Base-by-base conservation (phyloP, 2,888 invertebrate genomes). In the Epirrhoe tristata region DNA sequence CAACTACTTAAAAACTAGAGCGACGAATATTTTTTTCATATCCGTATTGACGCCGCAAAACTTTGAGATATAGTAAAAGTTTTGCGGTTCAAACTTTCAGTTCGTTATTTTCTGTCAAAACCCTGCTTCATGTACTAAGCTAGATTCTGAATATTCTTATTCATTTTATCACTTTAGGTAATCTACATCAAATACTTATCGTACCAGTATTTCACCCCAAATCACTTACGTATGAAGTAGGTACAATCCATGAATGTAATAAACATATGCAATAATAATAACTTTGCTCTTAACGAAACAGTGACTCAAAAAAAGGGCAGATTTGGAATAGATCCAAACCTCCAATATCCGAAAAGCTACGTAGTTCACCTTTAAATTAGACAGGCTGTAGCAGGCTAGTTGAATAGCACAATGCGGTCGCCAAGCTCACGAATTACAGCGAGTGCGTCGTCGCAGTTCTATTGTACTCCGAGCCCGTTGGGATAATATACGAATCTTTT, bases 401-500 rank as follows among this genome's bases (percentile, higher is more conserved):
- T 81, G 77, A 81, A 78, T 84, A 84, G 85, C 82, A 86, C 83
- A 90, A 88, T 87, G 85, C 84, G 84, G 84, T 79, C 79, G 80
- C 84, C 78, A 82, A 84, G 81, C 84, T 86, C 83, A 81, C 86
- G 88, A 84, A 88, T 88, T 88, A 87, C 85, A 85, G 84, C 82
- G 84, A 85, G 82, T 89, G 87, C 86, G 88, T 89, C 86, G 89
- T 87, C 87, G 87, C 79, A 79, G 80, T 80, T 80, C 88, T 70
- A 91, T 92, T 93, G 91, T 93, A 77, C 79, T 81, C 80, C 69
- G 77, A 77, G 78, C 79, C 80, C 81, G 86, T 78, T 75, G 83
- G 87, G 84, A 90, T 90, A 89, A 91, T 90, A 89, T 86, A 86
- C 87, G 87, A 89, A 92, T 92, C 90, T 92, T 92, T 93, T 93